A percentile compares a stretch with the other conserved stretches of the same genome.
Evolutionary conservation across 2,113 vertebrate species (phyloP).

Genomic region (Herpailurus yagouaroundi): DNA sequence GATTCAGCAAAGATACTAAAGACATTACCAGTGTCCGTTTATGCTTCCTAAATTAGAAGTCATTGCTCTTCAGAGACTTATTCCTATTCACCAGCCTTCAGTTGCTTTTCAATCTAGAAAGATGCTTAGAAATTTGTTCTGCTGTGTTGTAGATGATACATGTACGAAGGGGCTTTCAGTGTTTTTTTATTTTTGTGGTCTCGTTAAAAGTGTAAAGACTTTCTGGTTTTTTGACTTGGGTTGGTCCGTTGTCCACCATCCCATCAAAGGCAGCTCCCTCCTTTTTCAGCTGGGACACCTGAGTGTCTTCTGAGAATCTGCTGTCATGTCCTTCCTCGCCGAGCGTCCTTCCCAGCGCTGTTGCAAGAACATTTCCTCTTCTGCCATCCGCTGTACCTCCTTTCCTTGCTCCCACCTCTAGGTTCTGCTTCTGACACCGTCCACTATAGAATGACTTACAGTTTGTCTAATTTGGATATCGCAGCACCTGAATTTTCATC

Average conservation of each 20-base stretch:
- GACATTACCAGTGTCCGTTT: not conserved
- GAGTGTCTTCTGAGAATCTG: not conserved
- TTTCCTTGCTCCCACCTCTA: not conserved
- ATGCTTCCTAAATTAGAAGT: not conserved
- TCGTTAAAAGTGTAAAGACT: not conserved
- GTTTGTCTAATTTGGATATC: not conserved
- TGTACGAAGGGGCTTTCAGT: not conserved
- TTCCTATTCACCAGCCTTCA: not conserved
- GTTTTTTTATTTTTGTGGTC: not conserved
- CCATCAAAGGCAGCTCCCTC: no score
- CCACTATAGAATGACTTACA: not conserved
- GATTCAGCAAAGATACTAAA: not conserved
- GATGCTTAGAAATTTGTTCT: not conserved
- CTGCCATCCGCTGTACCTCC: not conserved
- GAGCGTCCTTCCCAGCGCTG: not conserved
- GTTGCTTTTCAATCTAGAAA: not conserved
- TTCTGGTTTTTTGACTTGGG: not conserved
- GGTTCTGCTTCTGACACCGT: not conserved
- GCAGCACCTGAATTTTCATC: not conserved
- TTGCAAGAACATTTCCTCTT: not conserved
- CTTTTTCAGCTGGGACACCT: not conserved
- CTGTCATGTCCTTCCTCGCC: not conserved
- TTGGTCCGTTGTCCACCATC: not conserved
- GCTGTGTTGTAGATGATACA: not conserved
- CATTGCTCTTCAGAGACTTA: not conserved